Evolutionary conservation across 2,888 invertebrate genomes (phyloP).

Genomic region (Octonoba sinensis): DNA sequence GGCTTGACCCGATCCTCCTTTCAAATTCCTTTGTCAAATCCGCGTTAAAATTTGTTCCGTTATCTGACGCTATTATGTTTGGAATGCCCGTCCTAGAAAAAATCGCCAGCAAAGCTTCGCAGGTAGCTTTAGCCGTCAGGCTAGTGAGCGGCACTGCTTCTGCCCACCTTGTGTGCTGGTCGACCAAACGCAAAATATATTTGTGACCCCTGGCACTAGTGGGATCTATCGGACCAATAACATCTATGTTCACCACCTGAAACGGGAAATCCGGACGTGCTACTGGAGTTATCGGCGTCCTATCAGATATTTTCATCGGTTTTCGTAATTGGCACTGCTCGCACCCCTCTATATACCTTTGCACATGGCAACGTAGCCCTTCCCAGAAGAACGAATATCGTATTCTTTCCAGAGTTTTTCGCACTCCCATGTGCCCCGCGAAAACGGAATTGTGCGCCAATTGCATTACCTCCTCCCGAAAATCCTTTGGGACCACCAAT

Average conservation of each 20-base stretch:
- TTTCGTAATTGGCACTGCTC: neutral
- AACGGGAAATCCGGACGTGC: slow-evolving; percentile 9
- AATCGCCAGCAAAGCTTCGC: slow-evolving; percentile 9
- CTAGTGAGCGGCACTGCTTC: slow-evolving; percentile 5
- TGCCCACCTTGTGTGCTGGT: slow-evolving; percentile 15
- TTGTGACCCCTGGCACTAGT: neutral
- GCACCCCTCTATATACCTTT: slow-evolving; percentile 6
- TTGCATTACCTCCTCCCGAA: neutral
- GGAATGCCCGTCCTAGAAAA: slow-evolving; percentile 2
- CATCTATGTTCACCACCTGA: slow-evolving; percentile 6
- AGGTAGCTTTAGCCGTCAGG: slow-evolving; percentile 4
- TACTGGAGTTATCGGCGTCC: neutral
- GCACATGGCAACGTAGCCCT: neutral
- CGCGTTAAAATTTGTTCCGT: slow-evolving; percentile 11
- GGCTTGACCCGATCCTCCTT: neutral
- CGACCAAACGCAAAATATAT: slow-evolving; percentile 9
- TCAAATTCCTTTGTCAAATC: neutral
- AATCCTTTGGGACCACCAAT: neutral
- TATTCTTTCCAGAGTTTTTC: neutral
- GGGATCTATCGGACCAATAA: slow-evolving; percentile 19
- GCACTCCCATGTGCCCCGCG: neutral
- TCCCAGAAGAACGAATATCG: slow-evolving; percentile 15
- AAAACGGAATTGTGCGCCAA: neutral
- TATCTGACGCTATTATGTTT: neutral
- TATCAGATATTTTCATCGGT: neutral